These are phyloP conservation scores for Eupithecia abbreviata DNA, from an alignment of 2,888 invertebrate species.

Conservation along the genomic window DNA sequence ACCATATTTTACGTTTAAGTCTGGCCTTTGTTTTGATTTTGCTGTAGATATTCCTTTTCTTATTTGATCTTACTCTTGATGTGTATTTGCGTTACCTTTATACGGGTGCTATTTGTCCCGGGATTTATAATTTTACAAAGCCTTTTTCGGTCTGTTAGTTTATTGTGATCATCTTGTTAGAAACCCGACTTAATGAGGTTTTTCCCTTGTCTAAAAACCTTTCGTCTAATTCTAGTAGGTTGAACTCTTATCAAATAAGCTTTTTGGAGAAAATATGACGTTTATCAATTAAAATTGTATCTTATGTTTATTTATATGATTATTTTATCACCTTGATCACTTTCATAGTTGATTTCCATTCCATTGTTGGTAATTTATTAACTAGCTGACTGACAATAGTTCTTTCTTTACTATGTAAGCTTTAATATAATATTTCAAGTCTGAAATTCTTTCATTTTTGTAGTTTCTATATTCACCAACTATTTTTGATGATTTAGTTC, in stretches of 20 bases:
- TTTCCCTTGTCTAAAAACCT: neutral
- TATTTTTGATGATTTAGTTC: neutral
- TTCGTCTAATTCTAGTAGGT: neutral
- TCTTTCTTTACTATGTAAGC: neutral
- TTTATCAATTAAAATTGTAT: neutral
- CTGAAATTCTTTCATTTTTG: too few species aligned
- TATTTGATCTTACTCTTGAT: neutral
- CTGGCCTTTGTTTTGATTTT: neutral
- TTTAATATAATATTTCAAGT: too few species aligned
- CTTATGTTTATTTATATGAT: neutral
- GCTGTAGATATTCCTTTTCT: neutral
- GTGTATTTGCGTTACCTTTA: neutral
- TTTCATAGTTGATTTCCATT: neutral
- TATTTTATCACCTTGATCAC: neutral
- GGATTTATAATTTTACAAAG: neutral
- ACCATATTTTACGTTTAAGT: too few species aligned
- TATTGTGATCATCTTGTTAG: neutral
- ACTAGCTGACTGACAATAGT: neutral
- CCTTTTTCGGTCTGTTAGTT: neutral
- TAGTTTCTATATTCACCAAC: neutral
- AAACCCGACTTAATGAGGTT: neutral
- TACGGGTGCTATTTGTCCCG: neutral
- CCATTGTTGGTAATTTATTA: neutral
- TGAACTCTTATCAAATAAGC: neutral
- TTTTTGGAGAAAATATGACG: neutral